A percentile compares a stretch with the other conserved stretches of the same genome.
Evolutionary conservation across 2,113 vertebrate genomes (phyloP).

Genomic region (Lagopus leucura): DNA sequence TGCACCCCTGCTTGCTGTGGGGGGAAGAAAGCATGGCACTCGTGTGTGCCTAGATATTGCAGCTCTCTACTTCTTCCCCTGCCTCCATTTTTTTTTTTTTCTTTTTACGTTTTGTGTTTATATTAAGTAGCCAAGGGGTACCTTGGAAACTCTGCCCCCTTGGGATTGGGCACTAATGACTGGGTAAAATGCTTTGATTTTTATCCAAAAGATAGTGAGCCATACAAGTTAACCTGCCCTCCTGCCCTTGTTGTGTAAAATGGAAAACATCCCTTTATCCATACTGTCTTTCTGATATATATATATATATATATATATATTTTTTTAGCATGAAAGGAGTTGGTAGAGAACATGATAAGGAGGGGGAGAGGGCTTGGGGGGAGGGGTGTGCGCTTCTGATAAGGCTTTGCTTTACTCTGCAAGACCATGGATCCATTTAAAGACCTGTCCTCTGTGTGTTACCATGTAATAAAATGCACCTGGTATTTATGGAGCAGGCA

Average conservation of each 20-base stretch:
- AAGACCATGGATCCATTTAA: not conserved
- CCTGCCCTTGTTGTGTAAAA: not conserved
- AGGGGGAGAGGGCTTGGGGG: fast-evolving
- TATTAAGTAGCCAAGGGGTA: slow-evolving; percentile 7
- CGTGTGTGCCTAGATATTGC: not conserved
- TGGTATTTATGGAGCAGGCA: slow-evolving; percentile 9
- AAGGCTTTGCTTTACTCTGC: not conserved
- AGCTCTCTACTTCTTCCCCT: not conserved
- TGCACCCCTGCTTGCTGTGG: not conserved
- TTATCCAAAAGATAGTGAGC: not conserved
- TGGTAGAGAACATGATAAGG: not conserved
- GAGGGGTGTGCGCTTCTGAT: not conserved
- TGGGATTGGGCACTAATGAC: not conserved
- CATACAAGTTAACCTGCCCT: not conserved
- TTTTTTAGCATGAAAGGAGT: not conserved
- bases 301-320: too few relatives aligned
- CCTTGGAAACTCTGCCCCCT: slow-evolving; percentile 39
- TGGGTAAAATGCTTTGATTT: not conserved
- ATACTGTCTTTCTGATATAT: not conserved
- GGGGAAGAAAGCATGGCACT: not conserved
- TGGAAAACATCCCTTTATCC: not conserved
- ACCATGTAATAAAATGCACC: not conserved
- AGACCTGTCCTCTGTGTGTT: not conserved
- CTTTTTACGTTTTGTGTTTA: not conserved
- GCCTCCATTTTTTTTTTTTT: not conserved